Percentiles rank a stretch among this genome's conserved stretches.
Evolutionary conservation across 2,888 invertebrate genomes (phyloP).

Genomic region (Nephrotoma appendiculata): DNA sequence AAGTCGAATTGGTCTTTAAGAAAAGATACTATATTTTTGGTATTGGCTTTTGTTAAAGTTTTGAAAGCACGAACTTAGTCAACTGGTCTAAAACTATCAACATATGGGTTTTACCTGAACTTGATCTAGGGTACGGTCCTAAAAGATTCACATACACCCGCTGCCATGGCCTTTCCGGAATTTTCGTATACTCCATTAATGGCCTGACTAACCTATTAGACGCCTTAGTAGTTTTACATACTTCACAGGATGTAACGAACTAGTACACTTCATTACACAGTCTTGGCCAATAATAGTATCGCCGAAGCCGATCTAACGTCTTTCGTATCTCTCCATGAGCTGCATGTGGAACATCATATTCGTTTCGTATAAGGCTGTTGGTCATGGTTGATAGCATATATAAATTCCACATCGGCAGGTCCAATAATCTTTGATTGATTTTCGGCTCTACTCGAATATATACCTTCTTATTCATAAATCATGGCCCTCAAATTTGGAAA

Average conservation of each 20-base stretch:
- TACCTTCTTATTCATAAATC: background rate
- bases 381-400: background rate
- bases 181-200: background rate
- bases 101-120: background rate
- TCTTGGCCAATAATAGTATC: slow-evolving; percentile 8
- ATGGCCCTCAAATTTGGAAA: background rate
- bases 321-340: background rate
- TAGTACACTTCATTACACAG: background rate
- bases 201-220: background rate
- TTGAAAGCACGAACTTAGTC: background rate
- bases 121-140: background rate
- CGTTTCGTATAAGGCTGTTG: background rate
- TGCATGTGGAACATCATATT: background rate
- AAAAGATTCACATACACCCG: background rate
- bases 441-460: background rate
- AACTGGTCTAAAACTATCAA: no score
- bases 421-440: background rate
- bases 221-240: background rate
- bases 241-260: background rate
- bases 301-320: no score
- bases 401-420: background rate
- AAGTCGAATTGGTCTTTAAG: slow-evolving; percentile 10
- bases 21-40: background rate
- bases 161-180: background rate
- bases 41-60: background rate